Percentiles rank a stretch among this genome's conserved stretches.
These are phyloP conservation scores for Gallinago undulata DNA, from an alignment of 2,113 vertebrate species.

Conservation along the genomic window DNA sequence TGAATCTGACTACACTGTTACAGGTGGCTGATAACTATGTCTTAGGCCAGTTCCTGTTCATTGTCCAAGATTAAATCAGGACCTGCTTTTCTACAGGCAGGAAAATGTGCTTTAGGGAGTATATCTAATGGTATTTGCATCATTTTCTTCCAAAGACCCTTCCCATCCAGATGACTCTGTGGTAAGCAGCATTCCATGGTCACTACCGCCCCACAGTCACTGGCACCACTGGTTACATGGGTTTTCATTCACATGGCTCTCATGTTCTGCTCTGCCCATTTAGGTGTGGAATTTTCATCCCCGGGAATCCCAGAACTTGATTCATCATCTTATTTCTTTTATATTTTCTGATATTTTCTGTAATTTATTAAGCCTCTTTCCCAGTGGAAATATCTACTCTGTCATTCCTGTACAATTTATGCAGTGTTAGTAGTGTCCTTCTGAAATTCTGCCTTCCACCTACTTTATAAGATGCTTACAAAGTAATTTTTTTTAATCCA, in stretches of 20 bases:
- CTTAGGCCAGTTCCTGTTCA: neutral
- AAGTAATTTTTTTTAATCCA: neutral
- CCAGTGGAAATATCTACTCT: neutral
- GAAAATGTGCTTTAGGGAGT: neutral
- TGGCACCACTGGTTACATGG: neutral
- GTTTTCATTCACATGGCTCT: neutral
- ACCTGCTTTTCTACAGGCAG: neutral
- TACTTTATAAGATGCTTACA: neutral
- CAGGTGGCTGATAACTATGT: neutral
- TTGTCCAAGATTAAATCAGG: neutral
- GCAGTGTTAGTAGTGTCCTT: neutral
- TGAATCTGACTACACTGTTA: neutral
- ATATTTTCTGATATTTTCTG: neutral
- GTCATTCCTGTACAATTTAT: neutral
- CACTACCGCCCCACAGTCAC: accelerated
- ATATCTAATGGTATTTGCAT: neutral
- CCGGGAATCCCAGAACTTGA: neutral
- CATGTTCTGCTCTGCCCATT: accelerated
- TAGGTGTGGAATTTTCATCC: neutral
- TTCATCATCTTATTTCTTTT: neutral
- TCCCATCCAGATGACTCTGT: neutral
- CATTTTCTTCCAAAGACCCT: neutral
- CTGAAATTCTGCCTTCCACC: neutral
- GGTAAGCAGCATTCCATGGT: neutral
- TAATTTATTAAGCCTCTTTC: neutral